Conservation (phyloP, 2,113 vertebrate genomes). For the Phoenicopterus ruber region DNA sequence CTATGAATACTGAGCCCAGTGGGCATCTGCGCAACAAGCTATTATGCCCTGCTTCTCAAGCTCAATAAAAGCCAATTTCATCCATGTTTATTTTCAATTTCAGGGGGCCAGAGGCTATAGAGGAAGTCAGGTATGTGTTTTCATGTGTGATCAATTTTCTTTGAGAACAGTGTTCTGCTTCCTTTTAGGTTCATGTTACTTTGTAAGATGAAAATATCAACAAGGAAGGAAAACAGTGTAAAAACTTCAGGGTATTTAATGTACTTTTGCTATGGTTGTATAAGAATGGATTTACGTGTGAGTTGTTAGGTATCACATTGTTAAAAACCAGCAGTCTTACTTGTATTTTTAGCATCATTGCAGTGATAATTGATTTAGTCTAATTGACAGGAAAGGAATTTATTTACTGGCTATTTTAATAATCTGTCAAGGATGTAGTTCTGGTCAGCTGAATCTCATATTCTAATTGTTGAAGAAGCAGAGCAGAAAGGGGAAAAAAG, state of each 20-base stretch:
- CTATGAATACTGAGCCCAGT: background rate
- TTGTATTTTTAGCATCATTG: background rate
- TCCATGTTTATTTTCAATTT: slow-evolving; percentile 18
- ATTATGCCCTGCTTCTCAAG: background rate
- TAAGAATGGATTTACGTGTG: background rate
- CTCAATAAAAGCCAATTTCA: background rate
- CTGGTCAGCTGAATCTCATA: background rate
- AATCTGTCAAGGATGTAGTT: background rate
- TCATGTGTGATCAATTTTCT: background rate
- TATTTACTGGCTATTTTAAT: background rate
- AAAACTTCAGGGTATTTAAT: background rate
- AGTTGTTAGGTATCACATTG: background rate
- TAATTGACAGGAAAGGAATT: background rate
- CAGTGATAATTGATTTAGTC: background rate
- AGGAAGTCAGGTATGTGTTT: slow-evolving; percentile 77
- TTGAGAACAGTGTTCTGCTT: background rate
- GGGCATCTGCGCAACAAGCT: background rate
- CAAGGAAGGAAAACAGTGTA: background rate
- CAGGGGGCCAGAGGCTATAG: slow-evolving; percentile 79
- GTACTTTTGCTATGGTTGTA: background rate
- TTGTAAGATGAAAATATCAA: background rate
- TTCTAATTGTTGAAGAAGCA: background rate
- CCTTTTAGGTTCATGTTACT: background rate
- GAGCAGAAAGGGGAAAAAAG: background rate
- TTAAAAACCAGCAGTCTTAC: background rate